Percentiles rank a stretch among this genome's conserved stretches.
These are phyloP conservation scores for Glyptemys insculpta DNA, from an alignment of 2,797 vertebrate species.

Conservation along the genomic window DNA sequence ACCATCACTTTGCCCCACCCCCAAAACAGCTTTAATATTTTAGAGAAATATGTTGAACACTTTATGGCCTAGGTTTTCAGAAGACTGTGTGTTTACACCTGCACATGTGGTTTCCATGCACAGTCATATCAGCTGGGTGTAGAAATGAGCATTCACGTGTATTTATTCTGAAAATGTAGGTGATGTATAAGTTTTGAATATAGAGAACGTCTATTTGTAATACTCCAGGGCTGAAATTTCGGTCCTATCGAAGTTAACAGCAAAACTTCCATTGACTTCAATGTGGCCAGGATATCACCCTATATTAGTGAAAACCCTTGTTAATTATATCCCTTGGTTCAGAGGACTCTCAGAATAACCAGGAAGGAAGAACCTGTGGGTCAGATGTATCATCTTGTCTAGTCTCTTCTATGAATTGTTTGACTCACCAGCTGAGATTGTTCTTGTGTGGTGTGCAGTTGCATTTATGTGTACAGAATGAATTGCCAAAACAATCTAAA, in stretches of 20 bases:
- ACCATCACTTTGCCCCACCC: no score
- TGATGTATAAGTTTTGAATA: not conserved
- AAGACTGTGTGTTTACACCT: not conserved
- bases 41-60: not conserved
- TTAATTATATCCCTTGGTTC: not conserved
- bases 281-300: not conserved
- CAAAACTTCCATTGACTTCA: not conserved
- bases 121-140: not conserved
- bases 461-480: not conserved
- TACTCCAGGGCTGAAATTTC: not conserved
- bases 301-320: not conserved
- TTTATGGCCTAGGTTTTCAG: not conserved
- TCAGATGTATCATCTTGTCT: not conserved
- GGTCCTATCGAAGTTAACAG: not conserved
- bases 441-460: not conserved
- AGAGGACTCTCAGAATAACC: not conserved
- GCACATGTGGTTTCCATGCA: not conserved
- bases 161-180: not conserved
- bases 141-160: not conserved
- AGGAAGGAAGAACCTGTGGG: not conserved
- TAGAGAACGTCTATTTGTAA: not conserved
- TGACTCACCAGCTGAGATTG: not conserved
- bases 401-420: not conserved
- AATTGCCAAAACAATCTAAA: not conserved
- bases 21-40: not conserved